A percentile compares a stretch with the other conserved stretches of the same genome.
These are phyloP conservation scores for Steatornis caripensis DNA, from an alignment of 2,113 vertebrate species.

Conservation along the genomic window DNA sequence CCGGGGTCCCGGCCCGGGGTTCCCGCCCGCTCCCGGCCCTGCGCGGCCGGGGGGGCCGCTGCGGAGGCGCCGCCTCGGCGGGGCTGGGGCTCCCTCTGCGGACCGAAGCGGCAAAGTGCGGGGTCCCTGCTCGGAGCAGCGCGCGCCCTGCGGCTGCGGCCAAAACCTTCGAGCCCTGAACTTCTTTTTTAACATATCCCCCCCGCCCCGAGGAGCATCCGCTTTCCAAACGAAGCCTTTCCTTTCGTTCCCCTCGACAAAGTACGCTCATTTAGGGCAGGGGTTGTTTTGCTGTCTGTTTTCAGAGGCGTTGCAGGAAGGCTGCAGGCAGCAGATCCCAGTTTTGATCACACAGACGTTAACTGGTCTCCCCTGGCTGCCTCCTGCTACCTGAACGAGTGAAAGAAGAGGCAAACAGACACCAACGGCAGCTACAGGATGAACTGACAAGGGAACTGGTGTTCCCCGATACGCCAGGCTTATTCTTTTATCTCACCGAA, in stretches of 20 bases:
- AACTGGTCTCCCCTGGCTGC: not conserved
- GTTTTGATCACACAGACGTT: not conserved
- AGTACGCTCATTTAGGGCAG: not conserved
- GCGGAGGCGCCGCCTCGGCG: not conserved
- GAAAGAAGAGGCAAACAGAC: not conserved
- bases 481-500: not conserved
- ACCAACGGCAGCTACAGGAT: not conserved
- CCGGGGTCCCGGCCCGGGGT: too few species aligned
- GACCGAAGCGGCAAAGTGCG: slow-evolving; percentile 30
- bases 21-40: too few species aligned
- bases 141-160: not conserved
- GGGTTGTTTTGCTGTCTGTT: not conserved
- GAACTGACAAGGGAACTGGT: not conserved
- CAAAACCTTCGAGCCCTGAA: not conserved
- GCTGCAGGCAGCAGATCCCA: not conserved
- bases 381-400: not conserved
- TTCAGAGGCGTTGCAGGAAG: not conserved
- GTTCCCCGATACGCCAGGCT: not conserved
- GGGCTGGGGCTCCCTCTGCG: slow-evolving; percentile 82
- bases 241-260: not conserved
- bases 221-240: not conserved
- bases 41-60: too few species aligned
- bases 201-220: not conserved
- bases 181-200: too few species aligned
- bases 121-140: not conserved